phyloP scores from a whole-genome alignment of 2,888 invertebrate genomes.

The Rhagonycha lutea region DNA sequence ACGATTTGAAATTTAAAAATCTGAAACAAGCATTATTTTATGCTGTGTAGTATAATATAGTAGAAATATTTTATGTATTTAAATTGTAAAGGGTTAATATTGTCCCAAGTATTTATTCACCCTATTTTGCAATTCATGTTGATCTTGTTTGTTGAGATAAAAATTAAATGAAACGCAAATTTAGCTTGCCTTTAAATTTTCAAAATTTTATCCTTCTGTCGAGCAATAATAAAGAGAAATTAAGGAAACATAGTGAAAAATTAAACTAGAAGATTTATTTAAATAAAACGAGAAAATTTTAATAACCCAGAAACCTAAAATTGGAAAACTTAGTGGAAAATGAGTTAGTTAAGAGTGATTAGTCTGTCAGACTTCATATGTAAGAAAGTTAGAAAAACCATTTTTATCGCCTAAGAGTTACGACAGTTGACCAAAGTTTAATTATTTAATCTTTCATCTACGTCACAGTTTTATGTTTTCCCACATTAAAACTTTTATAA shows the following conservation, averaged over 20 bases:
- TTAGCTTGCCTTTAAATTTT: neutral
- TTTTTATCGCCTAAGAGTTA: slow-evolving; percentile 43
- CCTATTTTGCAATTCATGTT: neutral
- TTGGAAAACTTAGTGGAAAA: slow-evolving; percentile 23
- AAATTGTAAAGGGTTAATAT: neutral
- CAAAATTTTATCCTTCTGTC: neutral
- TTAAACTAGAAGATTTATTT: neutral
- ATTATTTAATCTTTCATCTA: slow-evolving; percentile 39
- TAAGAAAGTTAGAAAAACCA: slow-evolving; percentile 44
- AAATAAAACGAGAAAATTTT: slow-evolving; percentile 6
- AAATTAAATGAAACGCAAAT: neutral
- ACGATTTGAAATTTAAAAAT: neutral
- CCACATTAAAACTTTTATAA: neutral
- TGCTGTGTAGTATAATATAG: neutral
- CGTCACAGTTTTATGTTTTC: slow-evolving; percentile 14
- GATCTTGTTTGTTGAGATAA: neutral
- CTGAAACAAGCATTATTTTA: neutral
- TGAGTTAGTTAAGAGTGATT: slow-evolving; percentile 48
- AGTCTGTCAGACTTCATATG: slow-evolving; percentile 45
- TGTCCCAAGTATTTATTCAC: neutral
- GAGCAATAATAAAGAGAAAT: neutral
- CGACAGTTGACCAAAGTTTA: slow-evolving; percentile 47
- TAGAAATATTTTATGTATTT: neutral
- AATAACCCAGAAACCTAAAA: slow-evolving; percentile 17
- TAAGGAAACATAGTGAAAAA: neutral